Percentiles rank a stretch among this genome's conserved stretches.
Conservation (phyloP, 2,888 invertebrate species). For the Drosophila histrio region DNA sequence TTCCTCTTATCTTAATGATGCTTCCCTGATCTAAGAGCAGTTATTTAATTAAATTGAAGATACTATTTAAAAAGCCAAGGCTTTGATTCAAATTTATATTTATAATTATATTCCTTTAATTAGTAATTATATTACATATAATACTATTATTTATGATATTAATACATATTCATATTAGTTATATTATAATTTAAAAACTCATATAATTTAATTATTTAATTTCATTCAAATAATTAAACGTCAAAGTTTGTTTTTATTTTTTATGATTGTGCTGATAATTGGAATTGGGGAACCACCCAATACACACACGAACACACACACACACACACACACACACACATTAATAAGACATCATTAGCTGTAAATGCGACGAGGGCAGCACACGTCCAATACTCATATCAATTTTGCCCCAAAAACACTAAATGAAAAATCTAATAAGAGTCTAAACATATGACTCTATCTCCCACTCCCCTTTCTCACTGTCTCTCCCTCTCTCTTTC, state of each 20-base stretch:
- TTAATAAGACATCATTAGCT: constrained; percentile 7
- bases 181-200: neutral
- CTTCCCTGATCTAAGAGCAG: neutral
- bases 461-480: neutral
- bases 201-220: neutral
- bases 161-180: too few relatives aligned
- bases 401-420: constrained; percentile 19
- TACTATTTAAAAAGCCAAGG: neutral
- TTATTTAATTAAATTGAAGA: neutral
- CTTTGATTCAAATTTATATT: too few relatives aligned
- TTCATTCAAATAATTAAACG: neutral
- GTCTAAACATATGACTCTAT: neutral
- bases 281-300: neutral
- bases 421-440: constrained; percentile 20
- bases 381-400: constrained; percentile 28
- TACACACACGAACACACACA: neutral
- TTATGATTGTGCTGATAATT: neutral
- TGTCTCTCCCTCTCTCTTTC: neutral
- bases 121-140: too few relatives aligned
- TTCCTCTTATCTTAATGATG: too few relatives aligned
- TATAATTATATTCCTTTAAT: too few relatives aligned
- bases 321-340: neutral
- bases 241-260: neutral
- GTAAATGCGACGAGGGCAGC: constrained; percentile 11
- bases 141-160: too few relatives aligned